Conservation (phyloP, 2,113 vertebrate species). For the Myrmophylax atrothorax region DNA sequence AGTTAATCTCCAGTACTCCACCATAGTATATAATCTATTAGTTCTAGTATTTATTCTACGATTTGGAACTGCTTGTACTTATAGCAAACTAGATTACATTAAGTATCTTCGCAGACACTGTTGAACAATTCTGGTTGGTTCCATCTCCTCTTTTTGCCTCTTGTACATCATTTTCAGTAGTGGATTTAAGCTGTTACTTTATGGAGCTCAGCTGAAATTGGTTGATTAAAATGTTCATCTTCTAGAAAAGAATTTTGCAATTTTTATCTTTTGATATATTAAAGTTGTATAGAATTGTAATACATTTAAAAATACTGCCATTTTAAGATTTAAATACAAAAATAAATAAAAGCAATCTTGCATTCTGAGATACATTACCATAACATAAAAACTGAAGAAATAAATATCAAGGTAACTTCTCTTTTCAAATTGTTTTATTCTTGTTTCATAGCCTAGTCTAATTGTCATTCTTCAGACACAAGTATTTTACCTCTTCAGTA, state of each 20-base stretch:
- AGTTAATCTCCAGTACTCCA: not conserved
- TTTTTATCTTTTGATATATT: not conserved
- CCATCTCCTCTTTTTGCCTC: not conserved
- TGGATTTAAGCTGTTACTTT: not conserved
- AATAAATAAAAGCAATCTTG: not conserved
- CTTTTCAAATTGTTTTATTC: not conserved
- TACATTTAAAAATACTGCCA: not conserved
- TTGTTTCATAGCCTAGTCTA: not conserved
- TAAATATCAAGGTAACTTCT: not conserved
- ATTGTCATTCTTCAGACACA: not conserved
- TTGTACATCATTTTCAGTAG: not conserved
- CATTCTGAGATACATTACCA: not conserved
- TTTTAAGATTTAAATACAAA: not conserved
- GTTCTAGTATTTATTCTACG: not conserved
- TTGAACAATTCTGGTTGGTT: not conserved
- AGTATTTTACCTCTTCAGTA: not conserved
- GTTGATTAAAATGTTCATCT: not conserved
- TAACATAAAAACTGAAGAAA: not conserved
- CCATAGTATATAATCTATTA: not conserved
- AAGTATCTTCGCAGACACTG: not conserved
- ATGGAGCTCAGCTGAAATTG: not conserved
- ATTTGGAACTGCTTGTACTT: not conserved
- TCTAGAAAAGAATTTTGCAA: not conserved
- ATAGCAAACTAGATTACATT: not conserved
- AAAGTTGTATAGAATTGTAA: not conserved